Conservation (phyloP, 53 echinoderm and acorn worm species). For the Crossaster papposus region DNA sequence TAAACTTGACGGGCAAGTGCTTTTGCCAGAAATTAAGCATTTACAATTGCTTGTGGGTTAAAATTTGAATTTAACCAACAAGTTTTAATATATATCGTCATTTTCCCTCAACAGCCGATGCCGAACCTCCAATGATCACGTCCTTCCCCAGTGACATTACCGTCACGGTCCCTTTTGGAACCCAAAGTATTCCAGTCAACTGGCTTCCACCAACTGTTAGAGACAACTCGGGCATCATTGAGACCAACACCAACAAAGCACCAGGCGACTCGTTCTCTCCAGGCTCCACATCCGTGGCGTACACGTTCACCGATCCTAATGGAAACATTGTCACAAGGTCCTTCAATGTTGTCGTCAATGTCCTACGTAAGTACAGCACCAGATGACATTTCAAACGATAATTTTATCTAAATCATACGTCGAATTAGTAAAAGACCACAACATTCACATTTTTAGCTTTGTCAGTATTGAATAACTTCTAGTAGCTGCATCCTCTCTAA, state of each 20-base stretch:
- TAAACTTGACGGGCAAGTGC: too few species aligned
- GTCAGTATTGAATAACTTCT: too few species aligned
- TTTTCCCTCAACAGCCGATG: constrained; percentile 37
- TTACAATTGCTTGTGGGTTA: too few species aligned
- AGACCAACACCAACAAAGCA: constrained; percentile 20
- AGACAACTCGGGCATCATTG: constrained; percentile 63
- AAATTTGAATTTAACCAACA: background rate
- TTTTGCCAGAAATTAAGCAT: too few species aligned
- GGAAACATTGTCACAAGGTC: constrained; percentile 56
- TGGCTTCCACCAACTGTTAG: constrained; percentile 67
- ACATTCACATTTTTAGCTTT: too few species aligned
- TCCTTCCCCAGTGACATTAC: constrained; percentile 63
- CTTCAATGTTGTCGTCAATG: constrained; percentile 55
- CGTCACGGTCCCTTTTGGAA: constrained; percentile 44
- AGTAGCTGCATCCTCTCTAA: too few species aligned
- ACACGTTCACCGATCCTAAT: constrained; percentile 67
- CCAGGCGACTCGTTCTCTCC: constrained; percentile 63
- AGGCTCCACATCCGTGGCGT: constrained; percentile 57
- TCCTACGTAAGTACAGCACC: constrained; percentile 14
- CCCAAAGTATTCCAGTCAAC: constrained; percentile 46
- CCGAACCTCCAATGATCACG: constrained; percentile 42
- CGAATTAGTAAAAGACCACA: too few species aligned
- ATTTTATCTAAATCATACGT: too few species aligned
- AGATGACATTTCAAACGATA: too few species aligned
- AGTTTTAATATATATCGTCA: too few species aligned